phyloP scores from a whole-genome alignment of 2,797 vertebrate genomes.

The Monodelphis domestica region DNA sequence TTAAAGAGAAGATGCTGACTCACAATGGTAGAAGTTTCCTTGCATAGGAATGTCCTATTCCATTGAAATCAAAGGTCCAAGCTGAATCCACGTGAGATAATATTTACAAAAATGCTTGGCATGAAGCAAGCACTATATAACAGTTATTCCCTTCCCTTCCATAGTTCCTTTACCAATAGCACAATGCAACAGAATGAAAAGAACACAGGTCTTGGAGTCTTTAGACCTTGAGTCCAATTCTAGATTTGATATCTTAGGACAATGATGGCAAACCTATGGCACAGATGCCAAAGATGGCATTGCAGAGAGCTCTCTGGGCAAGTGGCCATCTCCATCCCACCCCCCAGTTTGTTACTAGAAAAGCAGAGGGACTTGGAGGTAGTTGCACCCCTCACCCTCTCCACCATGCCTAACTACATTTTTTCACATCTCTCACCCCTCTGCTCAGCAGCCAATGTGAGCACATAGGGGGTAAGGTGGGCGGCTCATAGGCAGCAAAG shows the following conservation, averaged over 20 bases:
- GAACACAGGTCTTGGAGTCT: not conserved
- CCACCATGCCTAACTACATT: not conserved
- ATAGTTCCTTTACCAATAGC: not conserved
- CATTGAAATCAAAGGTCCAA: not conserved
- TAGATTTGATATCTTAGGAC: too few species aligned
- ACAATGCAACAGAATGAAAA: not conserved
- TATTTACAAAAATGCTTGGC: not conserved
- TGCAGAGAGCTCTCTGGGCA: too few species aligned
- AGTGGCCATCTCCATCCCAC: too few species aligned
- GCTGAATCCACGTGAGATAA: not conserved
- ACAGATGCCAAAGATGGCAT: too few species aligned
- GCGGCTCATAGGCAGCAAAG: too few species aligned
- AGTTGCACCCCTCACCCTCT: not conserved
- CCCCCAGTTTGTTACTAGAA: too few species aligned
- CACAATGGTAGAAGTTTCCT: not conserved
- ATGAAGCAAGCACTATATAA: not conserved
- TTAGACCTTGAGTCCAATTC: not conserved
- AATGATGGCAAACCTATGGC: too few species aligned
- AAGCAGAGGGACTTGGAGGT: too few species aligned
- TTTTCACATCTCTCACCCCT: accelerated
- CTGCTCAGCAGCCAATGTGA: too few species aligned
- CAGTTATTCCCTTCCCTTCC: not conserved
- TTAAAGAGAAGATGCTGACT: not conserved
- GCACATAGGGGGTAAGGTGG: too few species aligned
- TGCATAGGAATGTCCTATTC: not conserved